Evolutionary conservation across 2,113 vertebrate species (phyloP), one percentile per base, ranked within the genome.

Genomic region (Gadus chalcogrammus): DNA sequence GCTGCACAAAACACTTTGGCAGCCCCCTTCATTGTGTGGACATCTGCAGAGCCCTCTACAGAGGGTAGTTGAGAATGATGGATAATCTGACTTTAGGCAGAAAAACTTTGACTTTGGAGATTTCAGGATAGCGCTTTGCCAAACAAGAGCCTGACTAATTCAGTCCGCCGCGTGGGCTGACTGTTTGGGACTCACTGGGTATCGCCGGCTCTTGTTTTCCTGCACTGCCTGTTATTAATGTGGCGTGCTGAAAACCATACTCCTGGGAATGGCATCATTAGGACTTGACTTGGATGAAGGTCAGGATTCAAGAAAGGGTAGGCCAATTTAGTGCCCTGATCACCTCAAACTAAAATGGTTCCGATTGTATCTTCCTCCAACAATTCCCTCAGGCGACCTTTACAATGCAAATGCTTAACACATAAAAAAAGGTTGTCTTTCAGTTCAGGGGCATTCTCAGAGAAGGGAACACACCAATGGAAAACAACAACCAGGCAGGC

Each of bases 1-100:
- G 42, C 42, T 48, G 61, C 61, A 63, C 68, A 77, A 65, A 42
- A 13, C 72, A 73, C 81, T 80, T 83, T 84, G 83, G 75, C 79
- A 84, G 60, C 60, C 13, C 60, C 2, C 3, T 61, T 22, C 7
- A 1, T 61, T 22, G 18, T 22, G 76, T 64, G 53, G 75, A 72
- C 63, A 61, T 73, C 72, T 75, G 79, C 84, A 79, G 82, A 62
- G 52, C 22, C 69, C 18, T 69, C 65, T 15, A 53, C 60, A 6
- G 31, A 74, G 68, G 12, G 7, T 73, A 31, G 28, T 61, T 22
- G 16, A 53, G 31, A 69, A 65, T 72, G 35, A 55, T 35, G 20
- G 59, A n/a, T 69, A 60, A 38, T 70, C 20, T 22, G 18, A 61
- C n/a, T 7, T 12, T 61, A 17, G n/a, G 17, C 59, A 61, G n/a